Base-by-base conservation (phyloP, 2,797 vertebrate genomes). In the Aratinga solstitialis region DNA sequence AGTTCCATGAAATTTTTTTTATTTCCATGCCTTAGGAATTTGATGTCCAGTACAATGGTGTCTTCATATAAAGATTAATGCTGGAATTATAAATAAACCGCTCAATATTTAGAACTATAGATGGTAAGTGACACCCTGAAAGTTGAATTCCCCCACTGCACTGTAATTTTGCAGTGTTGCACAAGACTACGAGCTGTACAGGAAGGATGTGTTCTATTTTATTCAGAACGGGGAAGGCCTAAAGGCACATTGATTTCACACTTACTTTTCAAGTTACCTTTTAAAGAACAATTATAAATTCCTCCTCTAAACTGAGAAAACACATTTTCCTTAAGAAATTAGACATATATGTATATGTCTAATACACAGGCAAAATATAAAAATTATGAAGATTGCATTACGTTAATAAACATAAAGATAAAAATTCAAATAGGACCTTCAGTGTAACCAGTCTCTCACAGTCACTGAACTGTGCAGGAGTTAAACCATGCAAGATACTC, bases 11-110 rank as follows among this genome's bases (percentile, higher is more conserved):
- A 59, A 87, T 29, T 90, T 96, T 38, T 85, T 83, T 94, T 88
- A 95, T 96, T 96, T 91, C 77, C 62, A 22, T 94, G 92, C 92
- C 93, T 92, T 75, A 62, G 89, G 88, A 92, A 94, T 95, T 89
- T 94, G 90, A 94, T 83, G 81, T 84, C 92, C 76, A 78, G 62
- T 47, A 63, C 5, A 7, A 16, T 7, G 20, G 22, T 81, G 65
- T 51, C 29, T 75, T 82, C 71, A 4, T 32, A 69, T 32, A 71
- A 92, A 72, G 74, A 85, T 95, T 97, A 92, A 92, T 84, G 40
- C 20, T 90, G 73, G 71, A 86, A 93, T 93, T 90, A 94, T 87
- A 86, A 94, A 94, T 86, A 89, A 94, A 92, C 34, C 3, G 4
- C 90, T 94, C 78, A 40, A 84, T 87, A 89, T 75, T 92, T 92